Evolutionary conservation across 2,888 invertebrate species (phyloP), one percentile per base, ranked within the genome.

Genomic region (Brenthis ino): DNA sequence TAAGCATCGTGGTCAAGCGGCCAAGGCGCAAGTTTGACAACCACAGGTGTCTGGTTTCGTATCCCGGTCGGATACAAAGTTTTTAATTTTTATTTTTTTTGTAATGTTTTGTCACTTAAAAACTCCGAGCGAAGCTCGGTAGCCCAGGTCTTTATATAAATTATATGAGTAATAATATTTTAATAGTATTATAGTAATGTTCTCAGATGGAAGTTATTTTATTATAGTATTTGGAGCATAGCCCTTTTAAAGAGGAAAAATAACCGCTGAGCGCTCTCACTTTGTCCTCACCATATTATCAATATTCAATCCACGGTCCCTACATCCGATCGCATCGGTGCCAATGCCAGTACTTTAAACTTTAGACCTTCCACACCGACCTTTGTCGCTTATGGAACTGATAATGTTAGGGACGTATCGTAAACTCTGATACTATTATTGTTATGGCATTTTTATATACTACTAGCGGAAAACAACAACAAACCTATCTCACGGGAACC

Each of bases 321-420:
- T 50, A 69, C 71, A 73, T 73, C 74, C 72, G 74, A 72, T 70
- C 63, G 61, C 70, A 69, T 71, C 67, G 57, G 68, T 74, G 72
- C 70, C 74, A 74, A 73, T 74, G 74, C 66, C 71, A 65, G 57
- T 50, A 48, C 54, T 67, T 55, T 57, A 69, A 70, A 68, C 67
- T 69, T 37, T 28, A 65, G 61, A 63, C 70, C 70, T 70, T 68
- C 63, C 65, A 37, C 57, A 13, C 48, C 60, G 69, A 61, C 72
- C 72, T 70, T 65, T 43, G 28, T 16, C 48, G 60, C 68, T 54
- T 28, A 63, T 72, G 37, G 63, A 20, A 63, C 20, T 24, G 43
- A 14, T 63, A 63, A 63, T 63, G 53, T 54, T 63, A 54, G 37
- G 63, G 53, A 53, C 53, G 6, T 51, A 33, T 61, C n/a, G 33